Evolutionary conservation across 2,888 invertebrate species (phyloP).

Genomic region (Trissolcus japonicus): DNA sequence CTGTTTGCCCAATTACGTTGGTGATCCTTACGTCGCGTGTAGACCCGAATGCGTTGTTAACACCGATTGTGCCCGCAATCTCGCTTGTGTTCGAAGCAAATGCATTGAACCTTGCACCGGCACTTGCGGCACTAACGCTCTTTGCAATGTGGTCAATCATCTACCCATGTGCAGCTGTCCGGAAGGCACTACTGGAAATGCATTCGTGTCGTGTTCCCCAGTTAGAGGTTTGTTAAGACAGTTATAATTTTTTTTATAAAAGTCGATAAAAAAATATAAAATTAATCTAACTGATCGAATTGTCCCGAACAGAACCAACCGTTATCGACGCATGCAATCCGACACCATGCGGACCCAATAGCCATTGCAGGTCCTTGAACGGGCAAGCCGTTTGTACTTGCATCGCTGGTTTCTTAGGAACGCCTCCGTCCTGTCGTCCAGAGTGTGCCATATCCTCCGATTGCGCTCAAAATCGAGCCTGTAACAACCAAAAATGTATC

Average conservation of each 20-base stretch:
- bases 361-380: slow-evolving; percentile 82
- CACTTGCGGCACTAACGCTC: slow-evolving; percentile 84
- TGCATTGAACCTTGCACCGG: slow-evolving; percentile 83
- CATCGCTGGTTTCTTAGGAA: slow-evolving; percentile 83
- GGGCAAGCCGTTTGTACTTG: slow-evolving; percentile 84
- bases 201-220: slow-evolving; percentile 80
- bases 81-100: slow-evolving; percentile 87
- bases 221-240: slow-evolving; percentile 71
- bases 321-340: slow-evolving; percentile 74
- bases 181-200: slow-evolving; percentile 82
- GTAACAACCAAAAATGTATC: slow-evolving; percentile 90
- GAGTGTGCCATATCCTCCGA: slow-evolving; percentile 87
- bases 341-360: slow-evolving; percentile 77
- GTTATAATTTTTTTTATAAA: background rate
- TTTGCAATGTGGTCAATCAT: slow-evolving; percentile 85
- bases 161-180: slow-evolving; percentile 86
- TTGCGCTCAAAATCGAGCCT: slow-evolving; percentile 85
- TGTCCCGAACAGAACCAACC: slow-evolving; percentile 72
- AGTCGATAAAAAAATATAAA: background rate
- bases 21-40: slow-evolving; percentile 86
- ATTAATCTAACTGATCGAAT: background rate
- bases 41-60: slow-evolving; percentile 87
- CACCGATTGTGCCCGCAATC: slow-evolving; percentile 83
- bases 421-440: slow-evolving; percentile 87
- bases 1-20: slow-evolving; percentile 85